These are phyloP conservation scores for Naja naja DNA, from an alignment of 2,113 vertebrate species.

Conservation along the genomic window DNA sequence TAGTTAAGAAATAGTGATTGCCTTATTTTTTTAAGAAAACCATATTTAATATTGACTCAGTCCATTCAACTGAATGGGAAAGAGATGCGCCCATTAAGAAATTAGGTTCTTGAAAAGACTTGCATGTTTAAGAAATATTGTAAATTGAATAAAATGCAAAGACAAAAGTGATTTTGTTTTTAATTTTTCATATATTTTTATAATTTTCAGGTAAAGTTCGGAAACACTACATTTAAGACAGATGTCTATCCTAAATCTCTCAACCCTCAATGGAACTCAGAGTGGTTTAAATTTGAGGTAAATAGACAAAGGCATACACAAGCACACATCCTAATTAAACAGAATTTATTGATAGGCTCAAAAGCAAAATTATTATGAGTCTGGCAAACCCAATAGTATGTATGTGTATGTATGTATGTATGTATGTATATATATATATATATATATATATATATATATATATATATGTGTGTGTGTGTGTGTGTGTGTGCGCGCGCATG, in stretches of 20 bases:
- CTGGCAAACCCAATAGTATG: not conserved
- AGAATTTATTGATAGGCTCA: not conserved
- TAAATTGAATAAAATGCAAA: not conserved
- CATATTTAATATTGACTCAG: not conserved
- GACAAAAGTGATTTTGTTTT: not conserved
- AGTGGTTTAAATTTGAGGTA: slow-evolving; percentile 99
- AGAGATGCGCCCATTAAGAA: not conserved
- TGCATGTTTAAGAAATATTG: not conserved
- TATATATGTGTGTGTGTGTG: too few species aligned
- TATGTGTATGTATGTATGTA: too few species aligned
- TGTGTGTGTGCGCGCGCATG: too few species aligned
- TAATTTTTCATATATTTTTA: slow-evolving; percentile 8
- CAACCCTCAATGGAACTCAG: slow-evolving; percentile 98
- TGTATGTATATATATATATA: too few species aligned
- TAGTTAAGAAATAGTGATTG: not conserved
- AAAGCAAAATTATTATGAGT: not conserved
- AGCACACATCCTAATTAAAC: not conserved
- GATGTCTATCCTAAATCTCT: slow-evolving; percentile 96
- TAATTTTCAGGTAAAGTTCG: slow-evolving; percentile 91
- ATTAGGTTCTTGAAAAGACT: not conserved
- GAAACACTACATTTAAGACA: slow-evolving; percentile 97
- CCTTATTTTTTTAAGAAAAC: not conserved
- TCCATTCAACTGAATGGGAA: not conserved
- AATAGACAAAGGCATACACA: slow-evolving; percentile 21
- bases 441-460: too few species aligned